These are phyloP conservation scores for Eumerus sabulonum DNA, from an alignment of 2,888 invertebrate genomes.

Conservation along the genomic window DNA sequence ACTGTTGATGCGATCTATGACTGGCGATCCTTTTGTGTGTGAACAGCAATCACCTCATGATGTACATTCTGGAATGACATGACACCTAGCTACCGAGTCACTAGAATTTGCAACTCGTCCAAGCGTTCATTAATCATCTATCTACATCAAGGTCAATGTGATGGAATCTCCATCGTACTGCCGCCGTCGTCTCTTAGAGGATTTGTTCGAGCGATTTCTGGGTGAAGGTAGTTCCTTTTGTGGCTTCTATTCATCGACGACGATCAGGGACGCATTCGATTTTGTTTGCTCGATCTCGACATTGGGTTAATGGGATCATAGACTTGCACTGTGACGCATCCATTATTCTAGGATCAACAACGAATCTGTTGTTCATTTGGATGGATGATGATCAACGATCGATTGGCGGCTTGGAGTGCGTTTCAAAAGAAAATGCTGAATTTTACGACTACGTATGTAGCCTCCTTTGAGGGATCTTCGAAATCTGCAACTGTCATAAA, in stretches of 20 bases:
- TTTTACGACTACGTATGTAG: neutral
- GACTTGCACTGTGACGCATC: conserved; percentile 26
- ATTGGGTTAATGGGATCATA: conserved; percentile 67
- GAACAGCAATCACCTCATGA: conserved; percentile 18
- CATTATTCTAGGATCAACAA: conserved; percentile 37
- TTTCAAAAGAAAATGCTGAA: conserved; percentile 36
- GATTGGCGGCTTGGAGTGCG: conserved; percentile 8
- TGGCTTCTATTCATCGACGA: conserved; percentile 3
- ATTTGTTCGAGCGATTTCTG: conserved; percentile 29
- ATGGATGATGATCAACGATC: neutral
- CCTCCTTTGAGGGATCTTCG: conserved; percentile 16
- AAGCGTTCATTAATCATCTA: conserved; percentile 59
- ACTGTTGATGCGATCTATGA: conserved; percentile 49
- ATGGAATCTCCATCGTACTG: conserved; percentile 16
- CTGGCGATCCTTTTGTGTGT: conserved; percentile 42
- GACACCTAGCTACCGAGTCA: conserved; percentile 51
- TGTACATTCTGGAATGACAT: conserved; percentile 57
- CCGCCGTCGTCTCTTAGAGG: conserved; percentile 19
- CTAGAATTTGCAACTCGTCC: conserved; percentile 43
- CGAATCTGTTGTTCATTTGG: neutral
- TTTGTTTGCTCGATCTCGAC: conserved; percentile 59
- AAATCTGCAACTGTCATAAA: conserved; percentile 33
- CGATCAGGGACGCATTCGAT: conserved; percentile 37
- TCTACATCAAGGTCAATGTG: conserved; percentile 52
- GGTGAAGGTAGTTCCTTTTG: conserved; percentile 59